Conservation (phyloP, 1,140 invertebrate species). For the Bombus pascuorum region DNA sequence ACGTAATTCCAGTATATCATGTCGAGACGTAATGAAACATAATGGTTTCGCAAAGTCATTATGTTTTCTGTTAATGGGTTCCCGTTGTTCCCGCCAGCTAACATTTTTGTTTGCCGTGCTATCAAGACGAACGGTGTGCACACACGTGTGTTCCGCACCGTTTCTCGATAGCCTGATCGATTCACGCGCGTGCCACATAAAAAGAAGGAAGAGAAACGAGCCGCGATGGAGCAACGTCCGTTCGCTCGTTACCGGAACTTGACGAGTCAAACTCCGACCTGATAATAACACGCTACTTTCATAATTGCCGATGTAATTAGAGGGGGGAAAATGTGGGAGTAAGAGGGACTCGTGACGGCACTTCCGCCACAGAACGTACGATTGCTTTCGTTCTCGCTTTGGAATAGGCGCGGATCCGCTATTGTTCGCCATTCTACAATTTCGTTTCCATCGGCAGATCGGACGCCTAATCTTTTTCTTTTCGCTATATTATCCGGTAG, state of each 20-base stretch:
- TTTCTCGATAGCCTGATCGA: slow-evolving; percentile 1
- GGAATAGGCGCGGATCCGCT: background rate
- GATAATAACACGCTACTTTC: slow-evolving; percentile 63
- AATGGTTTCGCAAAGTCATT: background rate
- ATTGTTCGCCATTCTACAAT: slow-evolving; percentile 5
- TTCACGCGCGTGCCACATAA: slow-evolving; percentile 8
- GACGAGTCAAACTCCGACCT: slow-evolving; percentile 48
- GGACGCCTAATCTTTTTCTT: background rate
- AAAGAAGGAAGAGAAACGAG: slow-evolving; percentile 26
- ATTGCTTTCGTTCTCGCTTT: slow-evolving; percentile 10
- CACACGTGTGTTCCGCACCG: background rate
- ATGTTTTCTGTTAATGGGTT: background rate
- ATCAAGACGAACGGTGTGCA: background rate
- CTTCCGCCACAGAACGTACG: slow-evolving; percentile 36
- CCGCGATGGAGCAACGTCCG: slow-evolving; percentile 52
- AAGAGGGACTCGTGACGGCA: slow-evolving; percentile 35
- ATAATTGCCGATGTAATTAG: slow-evolving; percentile 65
- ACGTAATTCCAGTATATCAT: background rate
- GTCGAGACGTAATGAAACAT: too few relatives aligned
- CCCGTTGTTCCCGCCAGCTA: background rate
- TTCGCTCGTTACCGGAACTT: slow-evolving; percentile 50
- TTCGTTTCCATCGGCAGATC: background rate
- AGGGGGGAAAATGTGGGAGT: slow-evolving; percentile 39
- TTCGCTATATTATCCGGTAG: background rate
- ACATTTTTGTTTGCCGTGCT: background rate